Evolutionary conservation across 2,113 vertebrate species (phyloP), one percentile per base, ranked within the genome.

Genomic region (Urocolius indicus): DNA sequence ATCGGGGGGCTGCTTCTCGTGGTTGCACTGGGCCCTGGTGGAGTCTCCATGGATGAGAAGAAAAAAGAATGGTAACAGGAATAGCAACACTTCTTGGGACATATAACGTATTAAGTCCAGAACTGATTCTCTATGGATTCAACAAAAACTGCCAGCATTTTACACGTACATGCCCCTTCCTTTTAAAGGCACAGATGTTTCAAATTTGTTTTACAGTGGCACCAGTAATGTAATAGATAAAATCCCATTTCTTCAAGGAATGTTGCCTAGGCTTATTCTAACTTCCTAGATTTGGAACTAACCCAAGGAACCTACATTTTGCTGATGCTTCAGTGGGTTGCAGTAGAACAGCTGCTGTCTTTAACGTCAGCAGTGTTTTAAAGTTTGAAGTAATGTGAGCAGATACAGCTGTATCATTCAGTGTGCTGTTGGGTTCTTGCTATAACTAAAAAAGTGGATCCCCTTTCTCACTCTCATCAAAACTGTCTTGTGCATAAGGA

Each of bases 41-140:
- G 99, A 6, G 99, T 99, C 83, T 99, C 99, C 95, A 99, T 99
- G 99, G 99, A 99, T 58, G 99, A 99, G 98, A 99, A 99, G 97
- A 99, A 99, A 97, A 99, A 99, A 78, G 99, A 99, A 96, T 99
- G 99, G 99, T 99, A 98, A 98, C 88, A 82, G 96, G 69, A 84
- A 86, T 94, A 59, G 36, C 84, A 51, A 93, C 79, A 90, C 71
- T 88, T 96, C 90, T 80, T 94, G 92, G 97, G 69, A 94, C 94
- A 89, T 86, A 68, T 86, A 68, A 87, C 73, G 21, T 94, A 92
- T 77, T 67, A 30, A 93, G 96, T 72, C n/a, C 84, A 96, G 97
- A 95, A 97, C 97, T 90, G 97, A 92, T 81, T 93, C 93, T 78
- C 85, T 97, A 91, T 79, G 97, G 96, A 94, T 89, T 94, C 89